Evolutionary conservation across 2,888 invertebrate species (phyloP), one percentile per base, ranked within the genome.

Genomic region (Brachyptera risi): DNA sequence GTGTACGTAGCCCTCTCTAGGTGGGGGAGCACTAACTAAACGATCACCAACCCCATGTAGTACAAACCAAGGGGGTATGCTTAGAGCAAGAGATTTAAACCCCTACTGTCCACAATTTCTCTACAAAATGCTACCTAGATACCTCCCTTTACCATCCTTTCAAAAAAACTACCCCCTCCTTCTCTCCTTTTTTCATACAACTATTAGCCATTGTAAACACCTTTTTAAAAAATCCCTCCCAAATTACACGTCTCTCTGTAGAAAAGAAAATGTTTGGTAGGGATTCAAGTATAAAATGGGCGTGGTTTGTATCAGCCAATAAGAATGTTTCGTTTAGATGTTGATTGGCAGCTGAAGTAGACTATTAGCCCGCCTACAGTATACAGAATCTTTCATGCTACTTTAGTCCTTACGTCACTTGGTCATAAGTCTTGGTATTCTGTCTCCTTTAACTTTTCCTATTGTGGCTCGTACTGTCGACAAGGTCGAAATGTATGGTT

Each of bases 281-380:
- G 54, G 37, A 37, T 37, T 31, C 19, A 56, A 31, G 56, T 40
- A 63, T 58, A 63, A 62, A 63, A 63, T 58, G 57, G 64, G 64
- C 64, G 64, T 61, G 61, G 64, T 61, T 42, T 27, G 57, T 42
- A 61, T 61, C 58, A 47, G 61, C 64, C 64, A 64, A 59, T 64
- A 61, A 56, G 64, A 61, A 64, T 57, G 47, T 44, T 56, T 54
- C 49, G 17, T 50, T 64, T 61, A 37, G 17, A 23, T 59, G 35
- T 58, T 59, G 64, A 64, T 64, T 64, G 64, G 64, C 64, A 64
- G 64, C 42, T 38, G 21, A 40, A 24, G 50, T 38, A 56, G 35
- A 51, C 59, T 61, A 64, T 64, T 64, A 64, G 61, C 59, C 64
- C 59, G 61, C 64, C 64, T 51, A 57, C 57, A 23, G 3, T 42